Base-by-base conservation (phyloP, 2,113 vertebrate genomes). In the Sturnira hondurensis region DNA sequence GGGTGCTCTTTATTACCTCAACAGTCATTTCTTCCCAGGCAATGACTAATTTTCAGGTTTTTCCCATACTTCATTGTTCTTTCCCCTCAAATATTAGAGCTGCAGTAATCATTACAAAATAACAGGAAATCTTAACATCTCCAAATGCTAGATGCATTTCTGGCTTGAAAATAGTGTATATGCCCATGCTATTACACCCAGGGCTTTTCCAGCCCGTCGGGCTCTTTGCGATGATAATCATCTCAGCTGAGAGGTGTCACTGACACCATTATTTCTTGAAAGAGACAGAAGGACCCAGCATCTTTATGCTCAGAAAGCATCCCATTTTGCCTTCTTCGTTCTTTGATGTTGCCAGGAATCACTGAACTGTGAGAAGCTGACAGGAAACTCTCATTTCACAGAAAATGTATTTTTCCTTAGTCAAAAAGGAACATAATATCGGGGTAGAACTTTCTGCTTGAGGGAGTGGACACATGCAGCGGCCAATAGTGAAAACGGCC, bases 191-290 rank as follows among this genome's bases (percentile, higher is more conserved):
- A 1, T 16, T 61, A 61, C 28, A 91, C 3, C 8, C 24, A 2
- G 45, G 47, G 45, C 76, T 67, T 45, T 54, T 12, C 84, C 84
- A 43, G 71, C n/a, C 47, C 20, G 0, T 54, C 1, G 0, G 76
- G 85, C 88, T 95, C 45, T 83, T 80, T 54, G 56, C 16, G n/a
- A 31, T 89, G 93, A 94, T 54, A 70, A 52, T 91, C 65, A 97
- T 94, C 82, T 84, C 41, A 26, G 43, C 88, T 76, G 91, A 97
- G 91, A 97, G 96, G 96, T 76, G 97, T 67, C 91, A 63, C 95
- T 94, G 89, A 97, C 96, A 95, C 91, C 65, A 95, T 94, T 95
- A 93, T 96, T 95, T 97, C 95, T 65, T 96, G 73, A 96, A 97
- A 97, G 90, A 94, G 56, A 84, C 56, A 7, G 90, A 96, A 96